A percentile compares a stretch with the other conserved stretches of the same genome.
Conservation (phyloP, 1,140 invertebrate species). For the Heliothis virescens region DNA sequence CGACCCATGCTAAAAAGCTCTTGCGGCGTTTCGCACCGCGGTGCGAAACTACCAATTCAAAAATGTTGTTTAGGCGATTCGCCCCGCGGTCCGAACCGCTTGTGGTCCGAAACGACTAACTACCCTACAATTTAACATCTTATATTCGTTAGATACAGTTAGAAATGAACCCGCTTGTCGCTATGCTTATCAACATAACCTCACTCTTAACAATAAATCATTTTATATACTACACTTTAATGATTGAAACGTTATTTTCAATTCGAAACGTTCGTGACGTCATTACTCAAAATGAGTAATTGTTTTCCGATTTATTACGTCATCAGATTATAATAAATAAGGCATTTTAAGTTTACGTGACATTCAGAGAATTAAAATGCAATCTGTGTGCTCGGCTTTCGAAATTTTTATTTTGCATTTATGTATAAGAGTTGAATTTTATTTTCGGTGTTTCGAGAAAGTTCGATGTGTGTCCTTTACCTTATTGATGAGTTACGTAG, state of each 20-base stretch:
- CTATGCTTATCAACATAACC: background rate
- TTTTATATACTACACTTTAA: constrained; percentile 41
- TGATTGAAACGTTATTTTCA: constrained; percentile 37
- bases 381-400: background rate
- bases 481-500: too few species aligned
- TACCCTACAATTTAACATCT: too few species aligned
- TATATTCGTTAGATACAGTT: too few species aligned
- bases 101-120: too few species aligned
- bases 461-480: background rate
- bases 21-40: too few species aligned
- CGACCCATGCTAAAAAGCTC: too few species aligned
- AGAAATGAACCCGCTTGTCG: constrained; percentile 5
- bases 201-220: constrained; percentile 30
- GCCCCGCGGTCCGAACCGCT: too few species aligned
- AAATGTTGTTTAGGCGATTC: too few species aligned
- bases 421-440: background rate
- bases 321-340: constrained; percentile 37
- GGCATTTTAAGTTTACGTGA: constrained; percentile 4
- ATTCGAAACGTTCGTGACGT: constrained; percentile 26
- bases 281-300: constrained; percentile 41
- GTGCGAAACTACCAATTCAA: too few species aligned
- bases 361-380: background rate
- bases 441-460: too few species aligned
- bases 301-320: constrained; percentile 37
- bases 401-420: constrained; percentile 13